Evolutionary conservation across 2,113 vertebrate species (phyloP).

Genomic region (Zosterops pallidus): DNA sequence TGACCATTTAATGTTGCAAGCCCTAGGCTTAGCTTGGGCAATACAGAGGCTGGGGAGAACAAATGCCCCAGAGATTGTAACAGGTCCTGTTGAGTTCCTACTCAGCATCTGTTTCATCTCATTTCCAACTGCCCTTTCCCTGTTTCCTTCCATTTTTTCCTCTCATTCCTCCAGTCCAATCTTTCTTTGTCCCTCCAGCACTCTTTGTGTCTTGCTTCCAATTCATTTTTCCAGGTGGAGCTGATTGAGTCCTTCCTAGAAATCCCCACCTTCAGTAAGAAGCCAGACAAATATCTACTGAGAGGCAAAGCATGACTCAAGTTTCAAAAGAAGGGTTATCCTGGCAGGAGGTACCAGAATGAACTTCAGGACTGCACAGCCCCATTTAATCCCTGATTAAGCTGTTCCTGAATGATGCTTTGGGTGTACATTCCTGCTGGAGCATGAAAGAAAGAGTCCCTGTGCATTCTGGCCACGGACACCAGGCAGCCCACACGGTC

Average conservation of each 20-base stretch:
- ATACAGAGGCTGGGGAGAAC: background rate
- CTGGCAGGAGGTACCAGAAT: background rate
- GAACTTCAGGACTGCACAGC: background rate
- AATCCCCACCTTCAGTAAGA: background rate
- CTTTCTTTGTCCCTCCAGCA: background rate
- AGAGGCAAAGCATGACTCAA: background rate
- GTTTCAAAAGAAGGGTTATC: background rate
- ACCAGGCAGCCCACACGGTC: background rate
- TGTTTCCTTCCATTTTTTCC: background rate
- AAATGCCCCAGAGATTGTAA: background rate
- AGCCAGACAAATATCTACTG: background rate
- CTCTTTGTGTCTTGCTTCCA: background rate
- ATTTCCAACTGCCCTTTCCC: background rate
- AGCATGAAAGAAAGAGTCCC: background rate
- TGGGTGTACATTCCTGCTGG: background rate
- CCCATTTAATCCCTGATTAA: background rate
- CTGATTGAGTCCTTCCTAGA: background rate
- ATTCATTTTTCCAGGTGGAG: background rate
- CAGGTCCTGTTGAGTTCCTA: background rate
- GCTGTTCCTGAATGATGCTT: background rate
- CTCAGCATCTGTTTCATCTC: background rate
- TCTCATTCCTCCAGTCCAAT: background rate
- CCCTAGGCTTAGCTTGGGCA: background rate
- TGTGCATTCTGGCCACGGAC: background rate
- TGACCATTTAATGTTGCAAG: background rate